Evolutionary conservation across 2,113 vertebrate species (phyloP).

Genomic region (Elephas maximus): DNA sequence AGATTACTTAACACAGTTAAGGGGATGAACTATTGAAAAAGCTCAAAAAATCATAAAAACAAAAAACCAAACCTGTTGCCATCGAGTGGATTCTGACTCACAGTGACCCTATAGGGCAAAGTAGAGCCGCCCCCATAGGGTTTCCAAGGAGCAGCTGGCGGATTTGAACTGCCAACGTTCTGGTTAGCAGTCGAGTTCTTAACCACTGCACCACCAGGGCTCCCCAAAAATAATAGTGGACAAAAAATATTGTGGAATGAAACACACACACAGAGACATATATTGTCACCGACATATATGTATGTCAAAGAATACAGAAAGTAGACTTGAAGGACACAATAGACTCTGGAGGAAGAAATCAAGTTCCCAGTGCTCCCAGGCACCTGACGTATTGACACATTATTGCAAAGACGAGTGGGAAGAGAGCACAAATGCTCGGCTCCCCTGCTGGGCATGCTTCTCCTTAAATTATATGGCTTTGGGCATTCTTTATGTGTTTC

Average conservation of each 20-base stretch:
- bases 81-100: no score
- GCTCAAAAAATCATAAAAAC: not conserved
- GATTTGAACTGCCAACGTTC: no score
- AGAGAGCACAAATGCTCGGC: conserved; percentile 1
- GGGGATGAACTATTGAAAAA: not conserved
- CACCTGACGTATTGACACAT: not conserved
- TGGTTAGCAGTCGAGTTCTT: no score
- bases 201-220: no score
- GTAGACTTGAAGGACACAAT: not conserved
- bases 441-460: conserved; percentile 37
- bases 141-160: no score
- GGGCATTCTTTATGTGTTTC: conserved; percentile 47
- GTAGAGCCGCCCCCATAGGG: no score
- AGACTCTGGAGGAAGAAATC: not conserved
- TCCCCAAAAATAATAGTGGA: not conserved
- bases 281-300: fast-evolving
- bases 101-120: no score
- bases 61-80: no score
- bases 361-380: not conserved
- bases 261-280: not conserved
- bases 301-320: not conserved
- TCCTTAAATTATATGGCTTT: not conserved
- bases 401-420: not conserved
- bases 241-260: not conserved
- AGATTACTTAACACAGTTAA: not conserved